Base-by-base conservation (phyloP, 2,888 invertebrate species). In the Hemaris fuciformis region DNA sequence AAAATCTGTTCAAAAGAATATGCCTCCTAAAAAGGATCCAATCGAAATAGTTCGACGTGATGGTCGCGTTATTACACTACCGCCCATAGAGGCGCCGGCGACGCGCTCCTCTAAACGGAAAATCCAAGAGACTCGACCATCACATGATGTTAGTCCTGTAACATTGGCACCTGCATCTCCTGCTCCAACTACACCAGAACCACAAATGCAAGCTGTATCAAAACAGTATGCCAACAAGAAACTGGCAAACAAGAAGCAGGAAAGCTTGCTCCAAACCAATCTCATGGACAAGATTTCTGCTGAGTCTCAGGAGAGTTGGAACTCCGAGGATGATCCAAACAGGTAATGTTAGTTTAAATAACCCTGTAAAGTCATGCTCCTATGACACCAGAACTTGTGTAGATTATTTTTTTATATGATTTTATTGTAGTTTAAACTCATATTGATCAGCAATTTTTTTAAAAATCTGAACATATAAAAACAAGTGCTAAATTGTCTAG, bases 291-390 rank as follows among this genome's bases (percentile, higher is more conserved):
- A 85, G 84, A 72, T 75, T 84, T 91, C 93, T 63, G 91, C 88
- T 46, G 94, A 94, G 76, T 94, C 95, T 62, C 94, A 94, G 76
- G 95, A 94, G 69, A 94, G 94, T 80, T 94, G 94, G 81, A 95
- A 95, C 85, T 97, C 97, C n/a, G 98, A 98, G 87, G 98, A 98
- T 88, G 98, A 98, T 93, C 98, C 98, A 7, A 95, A 97, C 77
- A 96, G 94, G 94, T 94, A 85, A 61, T 59, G 20, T 22, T 57
- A 15, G 5, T 48, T 45, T n/a, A n/a, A n/a, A n/a, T n/a, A n/a
- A n/a, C n/a, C n/a, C n/a, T n/a, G n/a, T n/a, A n/a, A n/a, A n/a
- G n/a, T n/a, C n/a, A n/a, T n/a, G n/a, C n/a, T n/a, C n/a, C n/a
- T n/a, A n/a, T n/a, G n/a, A n/a, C n/a, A n/a, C n/a, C n/a, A n/a